Conservation (phyloP, 1,140 invertebrate species). For the Scaptodrosophila lebanonensis region DNA sequence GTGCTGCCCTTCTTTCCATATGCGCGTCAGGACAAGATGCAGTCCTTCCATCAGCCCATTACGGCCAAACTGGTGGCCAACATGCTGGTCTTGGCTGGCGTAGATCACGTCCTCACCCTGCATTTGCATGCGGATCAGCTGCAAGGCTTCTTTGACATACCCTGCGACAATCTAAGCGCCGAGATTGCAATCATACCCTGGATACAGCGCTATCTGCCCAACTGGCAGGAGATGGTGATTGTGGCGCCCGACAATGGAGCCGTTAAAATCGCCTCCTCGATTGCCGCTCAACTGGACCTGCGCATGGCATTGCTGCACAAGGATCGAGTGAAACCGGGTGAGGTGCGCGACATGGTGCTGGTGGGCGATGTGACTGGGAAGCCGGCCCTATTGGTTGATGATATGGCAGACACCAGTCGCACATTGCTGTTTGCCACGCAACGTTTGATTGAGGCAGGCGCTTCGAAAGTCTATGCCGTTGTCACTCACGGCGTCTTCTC, state of each 20-base stretch:
- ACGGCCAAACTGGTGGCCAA: conserved; percentile 34
- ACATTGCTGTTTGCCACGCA: conserved; percentile 12
- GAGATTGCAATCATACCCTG: neutral
- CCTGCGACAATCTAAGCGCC: conserved; percentile 15
- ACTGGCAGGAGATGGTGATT: conserved; percentile 1
- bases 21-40: conserved; percentile 15
- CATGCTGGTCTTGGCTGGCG: conserved; percentile 5
- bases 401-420: conserved; percentile 12
- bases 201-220: conserved; percentile 7
- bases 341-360: conserved; percentile 3
- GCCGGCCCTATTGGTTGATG: conserved; percentile 12
- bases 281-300: neutral
- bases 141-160: conserved; percentile 31
- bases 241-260: conserved; percentile 16
- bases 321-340: neutral
- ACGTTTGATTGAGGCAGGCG: neutral
- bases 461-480: conserved; percentile 1
- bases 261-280: neutral
- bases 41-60: conserved; percentile 5
- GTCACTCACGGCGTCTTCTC: conserved; percentile 16
- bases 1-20: conserved; percentile 20
- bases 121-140: conserved; percentile 21
- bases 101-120: conserved; percentile 11
- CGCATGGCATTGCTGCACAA: conserved; percentile 12
- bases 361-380: conserved; percentile 14